Evolutionary conservation across 2,888 invertebrate genomes (phyloP).

Genomic region (Drosophila tanythrix): DNA sequence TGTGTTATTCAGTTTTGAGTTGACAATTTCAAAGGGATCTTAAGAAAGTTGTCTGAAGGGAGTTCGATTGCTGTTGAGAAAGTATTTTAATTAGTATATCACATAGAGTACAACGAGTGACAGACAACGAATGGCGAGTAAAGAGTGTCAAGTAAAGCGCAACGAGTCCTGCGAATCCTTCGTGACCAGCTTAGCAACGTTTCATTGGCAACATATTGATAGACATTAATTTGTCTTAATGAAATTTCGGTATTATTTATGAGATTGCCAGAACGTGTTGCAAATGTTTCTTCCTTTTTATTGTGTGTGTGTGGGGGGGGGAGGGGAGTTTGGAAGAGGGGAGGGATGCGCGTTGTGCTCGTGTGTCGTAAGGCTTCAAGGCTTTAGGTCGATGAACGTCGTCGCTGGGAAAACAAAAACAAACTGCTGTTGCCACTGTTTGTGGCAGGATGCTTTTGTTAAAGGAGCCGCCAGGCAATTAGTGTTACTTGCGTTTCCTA

Average conservation of each 20-base stretch:
- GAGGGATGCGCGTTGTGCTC: conserved; percentile 28
- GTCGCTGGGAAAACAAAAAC: conserved; percentile 62
- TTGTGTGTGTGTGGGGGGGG: conserved; percentile 13
- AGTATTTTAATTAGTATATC: not conserved
- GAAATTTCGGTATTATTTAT: conserved; percentile 85
- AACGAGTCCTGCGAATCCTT: not conserved
- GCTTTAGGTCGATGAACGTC: conserved; percentile 24
- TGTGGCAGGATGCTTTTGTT: conserved; percentile 43
- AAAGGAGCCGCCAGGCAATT: conserved; percentile 65
- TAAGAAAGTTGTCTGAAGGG: too few relatives aligned
- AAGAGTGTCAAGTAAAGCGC: conserved; percentile 6
- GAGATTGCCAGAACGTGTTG: conserved; percentile 82
- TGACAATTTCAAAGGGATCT: not conserved
- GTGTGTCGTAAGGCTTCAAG: conserved; percentile 53
- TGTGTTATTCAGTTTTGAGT: not conserved
- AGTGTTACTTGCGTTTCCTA: conserved; percentile 50
- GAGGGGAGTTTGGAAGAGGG: not conserved
- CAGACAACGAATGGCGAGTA: not conserved
- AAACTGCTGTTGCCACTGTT: conserved; percentile 57
- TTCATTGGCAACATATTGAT: conserved; percentile 84
- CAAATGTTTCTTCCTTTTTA: conserved; percentile 34
- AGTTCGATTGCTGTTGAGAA: not conserved
- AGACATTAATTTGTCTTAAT: conserved; percentile 85
- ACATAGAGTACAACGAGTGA: not conserved
- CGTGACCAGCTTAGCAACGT: conserved; percentile 21